Percentiles rank a stretch among this genome's conserved stretches.
These are phyloP conservation scores for Corythornis cristatus DNA, from an alignment of 2,113 vertebrate species.

Conservation along the genomic window DNA sequence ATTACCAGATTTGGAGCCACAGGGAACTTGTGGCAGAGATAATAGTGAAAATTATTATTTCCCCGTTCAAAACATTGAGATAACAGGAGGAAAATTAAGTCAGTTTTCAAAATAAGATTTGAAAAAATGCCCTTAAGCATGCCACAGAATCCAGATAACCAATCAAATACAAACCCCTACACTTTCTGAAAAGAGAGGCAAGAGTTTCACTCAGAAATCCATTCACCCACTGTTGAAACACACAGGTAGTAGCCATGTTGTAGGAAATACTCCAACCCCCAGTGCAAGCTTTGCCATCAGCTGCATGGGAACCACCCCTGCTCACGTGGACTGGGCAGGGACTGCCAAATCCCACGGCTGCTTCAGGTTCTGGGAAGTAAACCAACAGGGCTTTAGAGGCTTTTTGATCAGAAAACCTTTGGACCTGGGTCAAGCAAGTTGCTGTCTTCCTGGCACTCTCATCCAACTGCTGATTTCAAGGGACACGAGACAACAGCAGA, in stretches of 20 bases:
- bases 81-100: not conserved
- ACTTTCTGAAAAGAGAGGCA: not conserved
- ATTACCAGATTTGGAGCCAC: not conserved
- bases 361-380: slow-evolving; percentile 43
- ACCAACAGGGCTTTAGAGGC: slow-evolving; percentile 11
- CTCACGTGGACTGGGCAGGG: not conserved
- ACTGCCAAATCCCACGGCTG: slow-evolving; percentile 45
- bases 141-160: not conserved
- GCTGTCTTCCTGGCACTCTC: not conserved
- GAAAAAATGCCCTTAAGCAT: not conserved
- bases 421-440: not conserved
- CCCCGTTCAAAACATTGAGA: not conserved
- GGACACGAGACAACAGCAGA: not conserved
- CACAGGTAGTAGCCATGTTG: not conserved
- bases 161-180: not conserved
- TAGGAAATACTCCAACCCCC: not conserved
- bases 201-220: not conserved
- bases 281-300: slow-evolving; percentile 14
- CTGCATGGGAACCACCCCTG: not conserved
- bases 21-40: not conserved
- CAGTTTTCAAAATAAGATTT: not conserved
- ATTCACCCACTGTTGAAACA: not conserved
- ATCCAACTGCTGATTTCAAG: not conserved
- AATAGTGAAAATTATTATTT: not conserved
- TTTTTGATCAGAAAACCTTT: not conserved